Base-by-base conservation (phyloP, 1,140 invertebrate species). In the Drepana arcuata region DNA sequence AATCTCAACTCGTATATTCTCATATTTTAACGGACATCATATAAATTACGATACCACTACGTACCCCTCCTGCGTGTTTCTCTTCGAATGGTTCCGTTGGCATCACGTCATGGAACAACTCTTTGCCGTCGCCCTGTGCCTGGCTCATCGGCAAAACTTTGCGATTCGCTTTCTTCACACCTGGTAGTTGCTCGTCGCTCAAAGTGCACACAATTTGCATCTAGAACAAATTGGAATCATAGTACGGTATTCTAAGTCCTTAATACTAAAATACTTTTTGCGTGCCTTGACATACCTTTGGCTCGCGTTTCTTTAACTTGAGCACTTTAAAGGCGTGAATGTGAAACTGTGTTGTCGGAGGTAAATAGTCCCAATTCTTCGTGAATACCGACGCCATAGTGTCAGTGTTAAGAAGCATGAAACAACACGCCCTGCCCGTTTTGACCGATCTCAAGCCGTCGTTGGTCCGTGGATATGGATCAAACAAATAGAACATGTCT, bases 401-500 rank as follows among this genome's bases (percentile, higher is more conserved):
- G 16, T 80, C 78, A 2, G 85, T 31, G 38, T 80, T 78, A 4
- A 83, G 51, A 23, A 85, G 64, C 84, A 86, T 86, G 7, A 78
- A 59, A 15, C 84, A 80, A 57, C 83, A 84, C 4, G 84, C 84
- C 23, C 67, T 69, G n/a, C 84, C 78, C 18, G 67, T 50, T 14
- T 78, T 65, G 14, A 69, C 48, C 2, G 71, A 48, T 21, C 64
- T 60, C 16, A 65, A 46, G 2, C 82, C 85, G 41, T 84, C 80
- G 5, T 48, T 58, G 12, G 81, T 77, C 7, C 85, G 60, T 1
- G 79, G 74, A 34, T 86, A 86, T 0, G 85, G 84, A 56, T 87
- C 86, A 44, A 86, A 86, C 27, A 84, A 63, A 42, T 85, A 86
- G 41, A 57, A 86, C 79, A 86, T 84, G 35, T 85, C 84, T 39